A percentile compares a stretch with the other conserved stretches of the same genome.
Evolutionary conservation across 2,113 vertebrate genomes (phyloP).

Genomic region (Excalfactoria chinensis): DNA sequence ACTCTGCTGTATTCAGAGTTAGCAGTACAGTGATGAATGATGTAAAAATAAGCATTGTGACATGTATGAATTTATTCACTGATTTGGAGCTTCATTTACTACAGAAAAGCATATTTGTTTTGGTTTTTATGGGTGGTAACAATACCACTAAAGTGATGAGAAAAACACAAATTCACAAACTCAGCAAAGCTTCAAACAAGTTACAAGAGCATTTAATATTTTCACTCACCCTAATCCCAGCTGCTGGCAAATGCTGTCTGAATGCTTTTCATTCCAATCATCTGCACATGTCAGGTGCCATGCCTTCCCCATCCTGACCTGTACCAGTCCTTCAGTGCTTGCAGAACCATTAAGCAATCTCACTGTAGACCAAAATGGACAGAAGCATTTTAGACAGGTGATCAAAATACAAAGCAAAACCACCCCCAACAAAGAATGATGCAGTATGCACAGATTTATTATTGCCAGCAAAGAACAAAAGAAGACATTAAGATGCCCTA

Average conservation of each 20-base stretch:
- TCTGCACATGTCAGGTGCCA: slow-evolving; percentile 79
- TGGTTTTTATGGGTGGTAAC: neutral
- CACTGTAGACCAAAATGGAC: slow-evolving; percentile 62
- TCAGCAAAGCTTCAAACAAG: neutral
- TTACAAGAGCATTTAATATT: neutral
- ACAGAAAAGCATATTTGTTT: neutral
- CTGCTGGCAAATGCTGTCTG: slow-evolving; percentile 82
- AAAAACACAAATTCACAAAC: neutral
- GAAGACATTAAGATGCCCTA: neutral
- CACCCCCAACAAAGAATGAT: neutral
- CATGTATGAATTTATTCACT: neutral
- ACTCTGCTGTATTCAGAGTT: neutral
- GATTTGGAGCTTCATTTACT: neutral
- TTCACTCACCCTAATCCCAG: slow-evolving; percentile 85
- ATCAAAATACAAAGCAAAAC: neutral
- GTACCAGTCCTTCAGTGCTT: slow-evolving; percentile 70
- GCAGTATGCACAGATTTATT: neutral
- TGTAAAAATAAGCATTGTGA: neutral
- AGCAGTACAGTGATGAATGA: neutral
- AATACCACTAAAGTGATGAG: neutral
- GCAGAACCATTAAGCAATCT: slow-evolving; percentile 73
- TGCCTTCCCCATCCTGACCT: slow-evolving; percentile 58
- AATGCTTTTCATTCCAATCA: slow-evolving; percentile 79
- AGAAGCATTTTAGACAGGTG: neutral
- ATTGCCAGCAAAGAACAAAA: neutral